These are phyloP conservation scores for Nyctereutes procyonoides DNA, from an alignment of 2,113 vertebrate species.

Conservation along the genomic window DNA sequence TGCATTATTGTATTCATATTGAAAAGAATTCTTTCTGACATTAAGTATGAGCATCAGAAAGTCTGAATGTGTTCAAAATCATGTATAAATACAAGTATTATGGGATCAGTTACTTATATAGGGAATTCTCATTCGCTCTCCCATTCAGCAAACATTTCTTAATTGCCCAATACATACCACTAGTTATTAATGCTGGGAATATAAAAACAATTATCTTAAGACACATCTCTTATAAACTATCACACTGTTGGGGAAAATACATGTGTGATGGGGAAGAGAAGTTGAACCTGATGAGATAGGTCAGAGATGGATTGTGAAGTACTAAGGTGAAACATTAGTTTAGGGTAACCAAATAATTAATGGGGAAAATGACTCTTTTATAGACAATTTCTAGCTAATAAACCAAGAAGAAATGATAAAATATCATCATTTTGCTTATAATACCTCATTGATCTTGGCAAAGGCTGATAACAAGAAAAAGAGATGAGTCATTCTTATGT, in stretches of 20 bases:
- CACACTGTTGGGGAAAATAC: background rate
- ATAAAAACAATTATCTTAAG: background rate
- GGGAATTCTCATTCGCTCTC: conserved; percentile 27
- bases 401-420: conserved; percentile 17
- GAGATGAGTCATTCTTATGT: background rate
- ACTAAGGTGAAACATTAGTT: background rate
- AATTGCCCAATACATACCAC: conserved; percentile 15
- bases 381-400: background rate
- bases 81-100: conserved; percentile 46
- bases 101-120: background rate
- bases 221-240: background rate
- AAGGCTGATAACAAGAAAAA: background rate
- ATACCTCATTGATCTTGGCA: background rate
- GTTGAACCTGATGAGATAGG: background rate
- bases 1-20: conserved; percentile 26
- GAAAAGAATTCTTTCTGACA: conserved; percentile 65
- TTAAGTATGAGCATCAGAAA: background rate
- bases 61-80: conserved; percentile 21
- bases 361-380: background rate
- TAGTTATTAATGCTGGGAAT: background rate
- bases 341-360: background rate
- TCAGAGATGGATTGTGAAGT: background rate
- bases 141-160: conserved; percentile 61
- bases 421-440: background rate
- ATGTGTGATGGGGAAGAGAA: background rate